Conservation (phyloP, 2,797 vertebrate genomes). For the Poliocrania exsul region DNA sequence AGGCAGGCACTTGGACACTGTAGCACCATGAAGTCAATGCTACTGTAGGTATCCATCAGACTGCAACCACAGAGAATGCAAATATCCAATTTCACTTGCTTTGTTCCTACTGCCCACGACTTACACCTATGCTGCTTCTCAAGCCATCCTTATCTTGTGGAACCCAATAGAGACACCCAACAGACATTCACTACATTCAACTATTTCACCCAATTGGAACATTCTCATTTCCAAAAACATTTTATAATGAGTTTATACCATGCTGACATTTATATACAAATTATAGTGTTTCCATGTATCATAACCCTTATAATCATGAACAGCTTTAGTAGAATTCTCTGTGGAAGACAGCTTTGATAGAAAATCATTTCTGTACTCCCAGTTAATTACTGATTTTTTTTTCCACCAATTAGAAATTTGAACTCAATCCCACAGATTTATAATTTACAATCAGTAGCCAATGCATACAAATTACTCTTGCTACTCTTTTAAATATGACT, state of each 20-base stretch:
- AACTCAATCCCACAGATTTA: conserved; percentile 74
- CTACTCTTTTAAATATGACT: conserved; percentile 60
- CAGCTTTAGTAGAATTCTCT: conserved; percentile 67
- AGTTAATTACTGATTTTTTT: conserved; percentile 71
- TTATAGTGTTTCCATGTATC: conserved; percentile 62
- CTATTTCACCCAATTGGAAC: not conserved
- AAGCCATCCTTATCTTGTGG: not conserved
- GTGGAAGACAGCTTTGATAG: conserved; percentile 68
- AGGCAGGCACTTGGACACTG: not conserved
- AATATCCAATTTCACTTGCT: not conserved
- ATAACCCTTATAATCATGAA: conserved; percentile 58
- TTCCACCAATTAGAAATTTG: conserved; percentile 71
- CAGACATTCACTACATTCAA: not conserved
- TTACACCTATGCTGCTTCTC: not conserved
- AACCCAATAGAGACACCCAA: not conserved
- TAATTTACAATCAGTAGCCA: conserved; percentile 69
- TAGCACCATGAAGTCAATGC: not conserved
- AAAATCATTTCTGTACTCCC: conserved; percentile 65
- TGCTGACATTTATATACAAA: conserved; percentile 67
- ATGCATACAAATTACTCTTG: conserved; percentile 64
- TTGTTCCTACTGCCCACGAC: not conserved
- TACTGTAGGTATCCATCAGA: not conserved
- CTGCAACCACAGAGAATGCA: not conserved
- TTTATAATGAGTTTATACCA: conserved; percentile 63
- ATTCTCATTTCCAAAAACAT: conserved; percentile 34